Base-by-base conservation (phyloP, 2,113 vertebrate species). In the Scortum barcoo region DNA sequence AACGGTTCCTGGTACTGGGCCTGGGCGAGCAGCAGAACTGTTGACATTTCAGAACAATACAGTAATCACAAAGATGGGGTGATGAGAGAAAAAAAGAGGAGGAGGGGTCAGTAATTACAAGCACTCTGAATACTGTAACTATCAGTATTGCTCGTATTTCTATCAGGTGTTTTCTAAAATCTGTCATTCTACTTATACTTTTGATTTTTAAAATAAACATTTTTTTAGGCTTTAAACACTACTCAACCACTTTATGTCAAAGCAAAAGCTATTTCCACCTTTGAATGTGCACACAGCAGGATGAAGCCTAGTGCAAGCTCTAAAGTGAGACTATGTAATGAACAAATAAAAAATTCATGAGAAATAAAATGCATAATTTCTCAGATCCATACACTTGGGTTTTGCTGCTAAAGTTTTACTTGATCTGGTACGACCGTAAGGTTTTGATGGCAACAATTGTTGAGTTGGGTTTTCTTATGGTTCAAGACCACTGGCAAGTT, bases 1-100 rank as follows among this genome's bases (percentile, higher is more conserved):
- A 76, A 84, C 0, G 7, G 70, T 14, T 93, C 90, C 78, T 90
- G 89, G 82, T 88, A 91, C 76, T 86, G 90, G 53, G 28, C 38
- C 88, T 94, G 94, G 78, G 92, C 93, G 33, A 94, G 86, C 86
- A 95, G 90, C 85, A 93, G 50, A 75, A 89, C 84, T 93, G 87
- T 76, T 66, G 76, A 88, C 57, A 83, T 82, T 6, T 70, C 3
- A 84, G 74, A 67, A 80, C 65, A 72, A 87, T 20, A 69, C 26
- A 80, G 36, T 48, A 53, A 61, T 71, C 63, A 86, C 66, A 80
- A 40, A 54, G 24, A 76, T 2, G 16, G 10, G 12, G 9, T 14
- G 24, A 70, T 24, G 48, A 78, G 57, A 66, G 40, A 54, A 61
- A 13, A 13, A n/a, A n/a, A n/a, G n/a, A n/a, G n/a, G n/a, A n/a